A percentile compares a stretch with the other conserved stretches of the same genome.
phyloP scores from a whole-genome alignment of 2,113 vertebrate species.

The Aldabrachelys gigantea region DNA sequence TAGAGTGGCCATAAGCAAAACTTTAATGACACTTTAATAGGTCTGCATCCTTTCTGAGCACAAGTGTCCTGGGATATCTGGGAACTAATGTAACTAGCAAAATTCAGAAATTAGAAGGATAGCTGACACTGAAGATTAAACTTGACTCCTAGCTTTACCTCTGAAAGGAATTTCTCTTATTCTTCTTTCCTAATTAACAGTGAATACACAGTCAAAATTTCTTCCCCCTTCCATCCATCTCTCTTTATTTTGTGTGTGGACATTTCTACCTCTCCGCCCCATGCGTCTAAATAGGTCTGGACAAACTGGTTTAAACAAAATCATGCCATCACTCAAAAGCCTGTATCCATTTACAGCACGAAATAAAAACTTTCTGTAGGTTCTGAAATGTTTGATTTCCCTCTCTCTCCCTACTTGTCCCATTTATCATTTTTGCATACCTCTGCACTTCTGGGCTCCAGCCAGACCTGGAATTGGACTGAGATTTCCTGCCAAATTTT shows the following conservation, averaged over 20 bases:
- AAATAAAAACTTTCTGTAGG: background rate
- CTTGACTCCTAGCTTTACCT: background rate
- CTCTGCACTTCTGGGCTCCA: background rate
- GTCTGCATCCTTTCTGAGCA: background rate
- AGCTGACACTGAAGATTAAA: background rate
- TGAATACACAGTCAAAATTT: background rate
- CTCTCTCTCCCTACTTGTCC: background rate
- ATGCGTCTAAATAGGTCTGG: background rate
- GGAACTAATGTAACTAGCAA: background rate
- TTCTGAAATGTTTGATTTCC: background rate
- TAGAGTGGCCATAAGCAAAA: background rate
- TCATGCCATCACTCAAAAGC: background rate
- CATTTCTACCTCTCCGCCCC: background rate
- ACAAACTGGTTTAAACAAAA: background rate
- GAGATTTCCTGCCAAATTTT: slow-evolving; percentile 22
- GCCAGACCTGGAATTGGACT: background rate
- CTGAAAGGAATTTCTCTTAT: background rate
- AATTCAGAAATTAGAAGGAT: background rate
- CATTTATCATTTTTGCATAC: slow-evolving; percentile 6
- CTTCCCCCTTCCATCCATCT: background rate
- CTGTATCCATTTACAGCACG: background rate
- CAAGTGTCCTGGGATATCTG: background rate
- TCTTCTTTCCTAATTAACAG: background rate
- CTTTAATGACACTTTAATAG: background rate
- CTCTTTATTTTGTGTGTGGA: background rate